Percentiles rank a stretch among this genome's conserved stretches.
These are phyloP conservation scores for Brachyalestes nurse DNA, from an alignment of 2,797 vertebrate genomes.

Conservation along the genomic window DNA sequence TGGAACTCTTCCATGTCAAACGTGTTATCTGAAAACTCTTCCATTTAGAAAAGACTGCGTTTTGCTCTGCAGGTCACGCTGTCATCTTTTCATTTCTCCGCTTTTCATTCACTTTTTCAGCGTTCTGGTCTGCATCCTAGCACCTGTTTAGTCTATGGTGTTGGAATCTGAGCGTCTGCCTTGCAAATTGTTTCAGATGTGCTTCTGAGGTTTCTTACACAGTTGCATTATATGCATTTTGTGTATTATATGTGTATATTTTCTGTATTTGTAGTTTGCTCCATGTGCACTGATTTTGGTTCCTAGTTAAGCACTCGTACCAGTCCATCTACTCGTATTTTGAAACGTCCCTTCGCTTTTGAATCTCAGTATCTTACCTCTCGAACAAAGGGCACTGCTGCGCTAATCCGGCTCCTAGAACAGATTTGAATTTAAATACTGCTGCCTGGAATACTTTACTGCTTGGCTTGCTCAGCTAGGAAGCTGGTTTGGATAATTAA, in stretches of 20 bases:
- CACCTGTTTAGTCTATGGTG: background rate
- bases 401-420: background rate
- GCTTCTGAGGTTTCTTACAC: background rate
- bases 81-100: slow-evolving; percentile 3
- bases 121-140: background rate
- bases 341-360: background rate
- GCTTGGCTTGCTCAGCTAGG: background rate
- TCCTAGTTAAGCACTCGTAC: background rate
- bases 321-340: too few species aligned
- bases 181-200: background rate
- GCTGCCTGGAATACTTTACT: background rate
- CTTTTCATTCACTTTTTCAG: slow-evolving; percentile 4
- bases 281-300: background rate
- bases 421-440: slow-evolving; percentile 11
- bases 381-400: background rate
- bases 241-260: background rate
- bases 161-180: background rate
- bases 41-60: background rate
- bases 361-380: background rate
- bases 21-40: background rate
- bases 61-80: background rate
- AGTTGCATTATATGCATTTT: background rate
- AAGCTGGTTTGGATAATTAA: background rate
- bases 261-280: background rate
- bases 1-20: background rate